Evolutionary conservation across 2,113 vertebrate species (phyloP), one percentile per base, ranked within the genome.

Genomic region (Scomber colias): DNA sequence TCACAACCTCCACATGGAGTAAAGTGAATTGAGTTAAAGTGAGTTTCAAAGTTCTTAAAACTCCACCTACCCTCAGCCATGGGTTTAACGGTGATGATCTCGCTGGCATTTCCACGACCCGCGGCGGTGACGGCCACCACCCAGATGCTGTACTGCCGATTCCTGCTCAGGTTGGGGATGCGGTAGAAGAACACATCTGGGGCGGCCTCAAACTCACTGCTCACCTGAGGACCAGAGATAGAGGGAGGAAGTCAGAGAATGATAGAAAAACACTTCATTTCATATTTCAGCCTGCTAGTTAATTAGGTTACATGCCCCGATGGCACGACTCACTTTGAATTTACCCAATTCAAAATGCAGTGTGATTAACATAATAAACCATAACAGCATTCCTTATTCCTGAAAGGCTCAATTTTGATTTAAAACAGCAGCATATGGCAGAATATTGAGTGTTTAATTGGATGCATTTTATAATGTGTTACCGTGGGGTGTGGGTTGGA

Each of bases 201-300:
- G 40, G 97, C 97, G 3, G 97, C 97, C 92, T 99, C 98, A 81
- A 99, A 99, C 91, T 99, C 98, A 68, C 97, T 99, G 95, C 98
- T 98, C 90, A 99, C 97, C 98, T 99, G 92, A 78, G 83, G 66
- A 90, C 93, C 35, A 40, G 35, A 40, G 35, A 40, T 9, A 40
- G 35, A 9, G 35, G 2, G 9, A 9, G 35, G 35, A 40, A 40
- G 35, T 40, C 35, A 40, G 35, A 40, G 35, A 40, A 40, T 40
- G 35, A 40, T 9, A 40, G 35, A 40, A 40, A 9, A 40, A 40
- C 35, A 6, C 35, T 35, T 35, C 8, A 9, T 40, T 40, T 40
- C 35, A 40, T 10, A 21, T 19, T 61, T 17, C 24, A 27, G 24
- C 3, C 24, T 27, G 24, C 3, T 27, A 27, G 24, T 27, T 27